Conservation (phyloP, 2,797 vertebrate species). For the Catharus ustulatus region DNA sequence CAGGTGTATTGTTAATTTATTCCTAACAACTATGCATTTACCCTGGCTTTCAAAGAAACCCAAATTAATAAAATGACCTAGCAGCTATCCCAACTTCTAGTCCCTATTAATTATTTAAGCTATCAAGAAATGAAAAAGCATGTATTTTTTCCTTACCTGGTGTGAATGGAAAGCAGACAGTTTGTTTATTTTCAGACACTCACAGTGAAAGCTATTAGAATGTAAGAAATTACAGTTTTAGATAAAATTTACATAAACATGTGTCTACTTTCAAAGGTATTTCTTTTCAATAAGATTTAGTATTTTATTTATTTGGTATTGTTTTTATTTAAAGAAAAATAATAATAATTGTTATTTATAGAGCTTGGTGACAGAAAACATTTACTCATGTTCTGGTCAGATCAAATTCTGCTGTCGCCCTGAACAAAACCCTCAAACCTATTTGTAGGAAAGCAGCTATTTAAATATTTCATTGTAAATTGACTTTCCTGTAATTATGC, state of each 20-base stretch:
- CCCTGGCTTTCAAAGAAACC: background rate
- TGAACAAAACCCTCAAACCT: background rate
- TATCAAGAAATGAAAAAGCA: background rate
- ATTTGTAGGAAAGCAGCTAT: background rate
- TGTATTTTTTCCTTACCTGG: background rate
- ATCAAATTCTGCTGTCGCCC: background rate
- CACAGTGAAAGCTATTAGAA: background rate
- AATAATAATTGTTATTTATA: background rate
- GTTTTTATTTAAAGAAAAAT: background rate
- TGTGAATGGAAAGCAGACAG: background rate
- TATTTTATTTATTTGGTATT: background rate
- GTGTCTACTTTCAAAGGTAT: background rate
- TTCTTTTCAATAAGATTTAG: background rate
- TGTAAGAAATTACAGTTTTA: background rate
- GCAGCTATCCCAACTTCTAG: background rate
- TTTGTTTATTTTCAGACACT: background rate
- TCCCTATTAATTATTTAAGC: background rate
- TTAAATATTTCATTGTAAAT: background rate
- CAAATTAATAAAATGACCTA: background rate
- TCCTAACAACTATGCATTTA: background rate
- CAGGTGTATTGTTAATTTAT: background rate
- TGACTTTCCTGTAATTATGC: background rate
- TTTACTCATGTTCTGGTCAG: background rate
- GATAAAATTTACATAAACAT: background rate
- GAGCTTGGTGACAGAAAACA: background rate